These are phyloP conservation scores for Sternotherus odoratus DNA, from an alignment of 2,797 vertebrate species.

Conservation along the genomic window DNA sequence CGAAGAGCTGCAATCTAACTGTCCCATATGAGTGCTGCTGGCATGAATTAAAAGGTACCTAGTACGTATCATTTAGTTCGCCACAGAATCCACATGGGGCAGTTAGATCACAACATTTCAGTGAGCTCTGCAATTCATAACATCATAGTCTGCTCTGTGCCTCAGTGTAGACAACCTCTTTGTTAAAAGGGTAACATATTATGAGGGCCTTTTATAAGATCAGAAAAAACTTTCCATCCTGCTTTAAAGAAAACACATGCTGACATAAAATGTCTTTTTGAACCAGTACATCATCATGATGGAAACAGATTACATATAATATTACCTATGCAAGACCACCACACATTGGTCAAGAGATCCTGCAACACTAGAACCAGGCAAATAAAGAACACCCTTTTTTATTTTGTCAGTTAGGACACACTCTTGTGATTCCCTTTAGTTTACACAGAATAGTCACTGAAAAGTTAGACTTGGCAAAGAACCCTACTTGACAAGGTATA, in stretches of 20 bases:
- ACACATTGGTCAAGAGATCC: conserved; percentile 5
- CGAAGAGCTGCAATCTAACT: neutral
- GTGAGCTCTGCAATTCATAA: neutral
- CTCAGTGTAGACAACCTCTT: neutral
- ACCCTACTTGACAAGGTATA: neutral
- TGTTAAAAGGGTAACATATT: neutral
- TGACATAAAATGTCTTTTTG: neutral
- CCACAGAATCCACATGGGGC: neutral
- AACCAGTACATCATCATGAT: neutral
- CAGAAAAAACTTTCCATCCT: neutral
- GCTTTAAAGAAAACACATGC: neutral
- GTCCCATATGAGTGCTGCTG: neutral
- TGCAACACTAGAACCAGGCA: neutral
- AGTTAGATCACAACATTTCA: neutral
- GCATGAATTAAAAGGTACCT: neutral
- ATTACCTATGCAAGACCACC: conserved; percentile 41
- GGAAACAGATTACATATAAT: neutral
- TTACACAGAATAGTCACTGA: too few species aligned
- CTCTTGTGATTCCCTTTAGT: too few species aligned
- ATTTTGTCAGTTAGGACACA: neutral
- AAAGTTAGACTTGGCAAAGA: conserved; percentile 30
- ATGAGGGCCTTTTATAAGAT: neutral
- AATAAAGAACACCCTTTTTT: neutral
- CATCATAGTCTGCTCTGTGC: neutral
- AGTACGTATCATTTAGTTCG: neutral